Evolutionary conservation across 2,113 vertebrate genomes (phyloP).

Genomic region (Balaenoptera acutorostrata): DNA sequence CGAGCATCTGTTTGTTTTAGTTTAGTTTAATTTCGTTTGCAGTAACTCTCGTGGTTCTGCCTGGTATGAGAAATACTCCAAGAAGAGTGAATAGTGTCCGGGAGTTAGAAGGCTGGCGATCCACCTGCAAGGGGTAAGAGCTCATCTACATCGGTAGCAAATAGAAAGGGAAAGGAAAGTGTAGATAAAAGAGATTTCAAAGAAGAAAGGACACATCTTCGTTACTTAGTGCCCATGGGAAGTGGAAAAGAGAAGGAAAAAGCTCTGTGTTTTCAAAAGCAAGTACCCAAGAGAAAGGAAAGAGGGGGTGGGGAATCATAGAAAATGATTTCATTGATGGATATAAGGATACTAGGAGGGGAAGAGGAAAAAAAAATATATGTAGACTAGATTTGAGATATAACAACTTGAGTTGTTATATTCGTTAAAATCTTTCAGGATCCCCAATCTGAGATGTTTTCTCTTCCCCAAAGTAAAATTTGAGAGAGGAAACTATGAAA

Average conservation of each 20-base stretch:
- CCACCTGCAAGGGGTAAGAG: background rate
- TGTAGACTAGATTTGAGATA: background rate
- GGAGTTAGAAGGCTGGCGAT: background rate
- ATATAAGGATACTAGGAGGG: background rate
- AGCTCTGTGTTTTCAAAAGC: background rate
- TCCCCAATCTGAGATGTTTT: background rate
- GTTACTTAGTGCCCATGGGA: background rate
- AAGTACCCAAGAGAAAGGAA: background rate
- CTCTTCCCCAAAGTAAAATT: background rate
- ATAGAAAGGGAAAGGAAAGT: background rate
- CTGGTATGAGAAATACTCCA: background rate
- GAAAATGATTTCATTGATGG: background rate
- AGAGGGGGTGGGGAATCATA: fast-evolving
- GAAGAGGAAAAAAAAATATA: background rate
- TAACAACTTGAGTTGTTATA: background rate
- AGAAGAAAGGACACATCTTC: background rate
- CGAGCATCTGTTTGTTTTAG: background rate
- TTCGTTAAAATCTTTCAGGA: background rate
- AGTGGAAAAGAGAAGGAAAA: background rate
- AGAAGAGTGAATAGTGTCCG: no score
- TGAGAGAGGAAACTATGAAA: background rate
- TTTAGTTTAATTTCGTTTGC: background rate
- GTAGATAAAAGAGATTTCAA: background rate
- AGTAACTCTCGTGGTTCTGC: background rate
- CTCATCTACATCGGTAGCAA: background rate